Evolutionary conservation across 2,113 vertebrate species (phyloP), one percentile per base, ranked within the genome.

Genomic region (Prochilodus magdalenae): DNA sequence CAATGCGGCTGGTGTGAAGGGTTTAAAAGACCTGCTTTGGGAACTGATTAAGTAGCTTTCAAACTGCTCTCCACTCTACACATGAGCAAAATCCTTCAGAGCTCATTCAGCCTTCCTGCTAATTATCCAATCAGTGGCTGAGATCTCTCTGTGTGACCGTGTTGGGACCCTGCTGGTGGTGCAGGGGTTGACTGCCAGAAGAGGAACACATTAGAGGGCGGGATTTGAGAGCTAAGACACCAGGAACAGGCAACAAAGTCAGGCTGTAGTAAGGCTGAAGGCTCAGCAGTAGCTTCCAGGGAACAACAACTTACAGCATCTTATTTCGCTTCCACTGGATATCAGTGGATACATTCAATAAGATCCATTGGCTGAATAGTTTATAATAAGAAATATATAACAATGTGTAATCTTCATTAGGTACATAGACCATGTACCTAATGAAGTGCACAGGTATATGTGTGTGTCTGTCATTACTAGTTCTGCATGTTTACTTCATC

Each of bases 41-140:
- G 36, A 72, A 16, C 77, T 80, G 77, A 72, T 62, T 80, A 62
- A 79, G 77, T 47, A 71, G 66, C 77, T 79, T 71, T 72, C 26
- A 11, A 47, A 79, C 67, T 44, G 51, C 77, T 71, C 77, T 79
- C 53, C 65, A 79, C 51, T 71, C 66, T 26, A 47, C 22, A 33
- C 55, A 30, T 33, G 15, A 47, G 77, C 24, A 26, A 27, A 71
- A 72, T 72, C 77, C 77, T 80, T 62, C 77, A 80, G 69, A 72
- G 57, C 53, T n/a, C 53, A 72, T 72, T 72, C 77, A 79, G 53
- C 62, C 77, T 62, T 79, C 66, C 70, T 79, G 57, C 55, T 72
- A 80, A 72, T 80, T 80, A 80, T 80, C 77, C 69, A 80, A 80
- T 80, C 77, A 72, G 36, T 51, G 59, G 77, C 55, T 29, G 55